Evolutionary conservation across 2,888 invertebrate genomes (phyloP), one percentile per base, ranked within the genome.

Genomic region (Rotaria sp.): DNA sequence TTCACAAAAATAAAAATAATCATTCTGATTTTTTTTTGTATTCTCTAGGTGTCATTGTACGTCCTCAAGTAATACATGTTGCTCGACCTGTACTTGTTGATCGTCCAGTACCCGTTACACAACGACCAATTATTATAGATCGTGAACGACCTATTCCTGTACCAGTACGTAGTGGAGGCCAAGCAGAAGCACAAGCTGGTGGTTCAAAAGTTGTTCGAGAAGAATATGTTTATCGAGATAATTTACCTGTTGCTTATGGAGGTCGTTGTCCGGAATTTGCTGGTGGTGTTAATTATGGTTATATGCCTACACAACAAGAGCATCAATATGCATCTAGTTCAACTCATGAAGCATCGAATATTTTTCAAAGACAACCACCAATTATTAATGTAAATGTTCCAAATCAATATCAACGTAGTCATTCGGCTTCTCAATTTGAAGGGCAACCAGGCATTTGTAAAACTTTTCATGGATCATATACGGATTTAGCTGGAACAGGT

Each of bases 61-160:
- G 87, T 55, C 87, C 87, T 41, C 87, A 87, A 84, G 85, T 87
- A 35, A 84, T 87, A 50, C 85, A 86, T 38, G 87, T 85, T 21
- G 87, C 87, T 55, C 84, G 85, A 45, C 87, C 87, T 10, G 87
- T 86, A 26, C 84, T 86, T 26, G 86, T 87, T 35, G 85, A 87
- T 84, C 67, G 85, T 13, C 87, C 87, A 21, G 85, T 87, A 24
- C 87, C 87, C 0, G 84, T 86, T 38, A 84, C 84, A 57, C 87
- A 87, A 67, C 48, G 85, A 85, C 87, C 87, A 57, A 86, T 87
- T 35, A 85, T 87, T 3, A 87, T 87, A 26, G 85, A 85, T 74
- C 84, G 85, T 15, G 85, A 87, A 67, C 84, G 84, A 55, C 87
- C 84, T 24, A 74, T 85, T 26, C 85, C 87, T 30, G 84, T 84